A percentile compares a stretch with the other conserved stretches of the same genome.
These are phyloP conservation scores for Megaleporinus macrocephalus DNA, from an alignment of 2,113 vertebrate genomes.

Conservation along the genomic window DNA sequence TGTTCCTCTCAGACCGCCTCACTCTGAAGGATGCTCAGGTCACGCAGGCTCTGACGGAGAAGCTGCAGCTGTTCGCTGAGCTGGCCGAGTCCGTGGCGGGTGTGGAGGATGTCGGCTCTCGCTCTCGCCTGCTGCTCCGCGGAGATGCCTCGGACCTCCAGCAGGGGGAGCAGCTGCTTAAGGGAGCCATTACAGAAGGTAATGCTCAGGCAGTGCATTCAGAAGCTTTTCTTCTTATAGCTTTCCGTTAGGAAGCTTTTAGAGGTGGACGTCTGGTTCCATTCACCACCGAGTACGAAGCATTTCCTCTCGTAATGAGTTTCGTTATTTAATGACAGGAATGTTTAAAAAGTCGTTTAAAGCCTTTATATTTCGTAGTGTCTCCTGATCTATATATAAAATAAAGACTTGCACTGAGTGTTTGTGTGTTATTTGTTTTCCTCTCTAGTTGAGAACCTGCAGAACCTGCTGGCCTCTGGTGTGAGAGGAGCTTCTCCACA, in stretches of 20 bases:
- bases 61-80: constrained; percentile 90
- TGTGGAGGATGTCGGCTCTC: constrained; percentile 75
- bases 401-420: no score
- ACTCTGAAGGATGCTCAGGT: constrained; percentile 84
- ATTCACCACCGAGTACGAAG: no score
- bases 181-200: constrained; percentile 90
- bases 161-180: constrained; percentile 86
- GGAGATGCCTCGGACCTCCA: constrained; percentile 83
- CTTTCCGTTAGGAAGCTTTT: no score
- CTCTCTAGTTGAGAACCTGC: constrained; percentile 86
- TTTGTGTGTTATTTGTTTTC: not conserved
- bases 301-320: no score
- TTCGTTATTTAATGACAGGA: no score
- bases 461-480: constrained; percentile 82
- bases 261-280: no score
- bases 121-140: constrained; percentile 74
- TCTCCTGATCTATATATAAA: no score
- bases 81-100: constrained; percentile 82
- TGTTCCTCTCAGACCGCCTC: constrained; percentile 80
- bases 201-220: not conserved
- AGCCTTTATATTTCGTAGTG: no score
- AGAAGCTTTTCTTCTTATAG: no score
- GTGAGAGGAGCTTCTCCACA: constrained; percentile 63
- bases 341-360: no score
- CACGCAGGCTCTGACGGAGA: constrained; percentile 83